Evolutionary conservation across 92 coral and sea anemone genomes (phyloP).

Genomic region (Galaxea fascicularis): DNA sequence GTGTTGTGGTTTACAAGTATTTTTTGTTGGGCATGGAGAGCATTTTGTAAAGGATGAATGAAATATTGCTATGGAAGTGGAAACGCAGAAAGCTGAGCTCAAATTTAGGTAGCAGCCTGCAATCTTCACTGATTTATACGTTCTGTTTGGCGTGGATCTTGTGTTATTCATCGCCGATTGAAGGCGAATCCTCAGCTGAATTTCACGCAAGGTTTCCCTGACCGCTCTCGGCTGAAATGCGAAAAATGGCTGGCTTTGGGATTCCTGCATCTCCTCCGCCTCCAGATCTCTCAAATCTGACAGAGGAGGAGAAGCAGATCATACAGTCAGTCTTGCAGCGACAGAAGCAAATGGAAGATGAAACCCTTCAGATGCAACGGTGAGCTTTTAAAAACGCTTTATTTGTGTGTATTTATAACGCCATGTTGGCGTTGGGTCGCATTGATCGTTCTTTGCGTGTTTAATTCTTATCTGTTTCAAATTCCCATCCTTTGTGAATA

Average conservation of each 20-base stretch:
- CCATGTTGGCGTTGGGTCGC: conserved; percentile 26
- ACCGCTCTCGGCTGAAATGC: conserved; percentile 45
- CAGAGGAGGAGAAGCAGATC: conserved; percentile 95
- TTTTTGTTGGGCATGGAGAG: conserved; percentile 43
- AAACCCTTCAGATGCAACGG: conserved; percentile 84
- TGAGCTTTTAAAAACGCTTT: conserved; percentile 60
- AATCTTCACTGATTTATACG: background rate
- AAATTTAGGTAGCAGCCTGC: conserved; percentile 3
- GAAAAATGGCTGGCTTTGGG: conserved; percentile 86
- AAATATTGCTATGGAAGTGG: conserved; percentile 48
- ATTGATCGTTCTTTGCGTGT: conserved; percentile 12
- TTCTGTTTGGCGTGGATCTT: conserved; percentile 19
- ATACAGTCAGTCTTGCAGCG: conserved; percentile 88
- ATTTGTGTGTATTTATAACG: conserved; percentile 17
- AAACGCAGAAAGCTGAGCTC: background rate
- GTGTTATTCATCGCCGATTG: conserved; percentile 13
- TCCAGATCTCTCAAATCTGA: conserved; percentile 95
- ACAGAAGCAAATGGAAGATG: conserved; percentile 89
- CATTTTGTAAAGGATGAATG: conserved; percentile 56
- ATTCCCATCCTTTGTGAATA: background rate
- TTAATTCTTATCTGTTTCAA: background rate
- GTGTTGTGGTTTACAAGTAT: conserved; percentile 47
- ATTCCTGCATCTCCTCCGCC: conserved; percentile 86
- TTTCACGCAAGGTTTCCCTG: conserved; percentile 30
- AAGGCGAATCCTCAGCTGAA: conserved; percentile 48